Percentiles rank a stretch among this genome's conserved stretches.
Conservation (phyloP, 1,140 invertebrate genomes). For the Doryteuthis pealeii region DNA sequence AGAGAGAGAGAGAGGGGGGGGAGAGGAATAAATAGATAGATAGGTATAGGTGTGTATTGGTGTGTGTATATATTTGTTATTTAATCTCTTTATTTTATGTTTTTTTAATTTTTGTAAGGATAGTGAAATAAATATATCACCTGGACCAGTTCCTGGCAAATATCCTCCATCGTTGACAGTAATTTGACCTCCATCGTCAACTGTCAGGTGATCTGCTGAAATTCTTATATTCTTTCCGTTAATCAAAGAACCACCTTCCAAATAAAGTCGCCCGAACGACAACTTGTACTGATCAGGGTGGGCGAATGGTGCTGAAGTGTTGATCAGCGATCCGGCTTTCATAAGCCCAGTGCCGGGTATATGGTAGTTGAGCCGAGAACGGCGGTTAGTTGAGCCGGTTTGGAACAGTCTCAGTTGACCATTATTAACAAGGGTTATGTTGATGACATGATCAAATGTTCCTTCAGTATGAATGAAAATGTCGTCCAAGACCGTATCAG, state of each 20-base stretch:
- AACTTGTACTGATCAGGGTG: constrained; percentile 36
- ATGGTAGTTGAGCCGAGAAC: constrained; percentile 31
- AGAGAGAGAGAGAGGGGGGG: too few relatives aligned
- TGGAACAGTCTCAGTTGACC: constrained; percentile 37
- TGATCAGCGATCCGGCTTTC: constrained; percentile 42
- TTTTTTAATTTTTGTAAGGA: too few relatives aligned
- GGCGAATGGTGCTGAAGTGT: constrained; percentile 42
- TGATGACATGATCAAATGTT: constrained; percentile 41
- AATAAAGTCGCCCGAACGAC: constrained; percentile 33
- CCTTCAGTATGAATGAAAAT: constrained; percentile 46
- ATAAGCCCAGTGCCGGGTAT: constrained; percentile 42
- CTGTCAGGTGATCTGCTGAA: constrained; percentile 32
- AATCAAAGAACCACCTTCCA: constrained; percentile 44
- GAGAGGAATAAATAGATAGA: too few relatives aligned
- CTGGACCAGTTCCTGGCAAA: constrained; percentile 31
- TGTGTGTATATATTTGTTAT: too few relatives aligned
- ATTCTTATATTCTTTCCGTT: constrained; percentile 40
- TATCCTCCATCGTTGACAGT: constrained; percentile 45
- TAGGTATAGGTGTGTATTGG: too few relatives aligned
- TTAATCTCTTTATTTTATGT: too few relatives aligned
- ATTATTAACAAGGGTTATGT: constrained; percentile 41
- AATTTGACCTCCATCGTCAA: constrained; percentile 49
- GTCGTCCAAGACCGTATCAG: constrained; percentile 40
- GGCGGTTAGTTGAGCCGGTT: constrained; percentile 40
- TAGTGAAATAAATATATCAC: constrained; percentile 13